A percentile compares a stretch with the other conserved stretches of the same genome.
Conservation (phyloP, 2,888 invertebrate species). For the Pyrgus malvae region DNA sequence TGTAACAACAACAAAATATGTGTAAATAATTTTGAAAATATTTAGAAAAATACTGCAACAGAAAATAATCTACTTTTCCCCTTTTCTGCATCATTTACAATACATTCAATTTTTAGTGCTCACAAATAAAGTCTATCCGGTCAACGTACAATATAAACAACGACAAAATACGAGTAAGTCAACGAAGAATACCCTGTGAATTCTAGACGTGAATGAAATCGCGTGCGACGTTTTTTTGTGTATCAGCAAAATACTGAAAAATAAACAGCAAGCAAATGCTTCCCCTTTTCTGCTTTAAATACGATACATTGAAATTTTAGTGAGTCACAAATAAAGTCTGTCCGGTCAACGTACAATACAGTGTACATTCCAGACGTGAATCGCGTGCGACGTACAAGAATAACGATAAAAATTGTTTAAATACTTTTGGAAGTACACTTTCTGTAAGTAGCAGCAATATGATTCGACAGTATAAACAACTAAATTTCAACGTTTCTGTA, state of each 20-base stretch:
- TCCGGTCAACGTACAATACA: constrained; percentile 41
- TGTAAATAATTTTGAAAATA: neutral
- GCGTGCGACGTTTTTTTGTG: constrained; percentile 11
- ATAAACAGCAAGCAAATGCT: too few species aligned
- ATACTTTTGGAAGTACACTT: neutral
- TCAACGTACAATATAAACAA: constrained; percentile 46
- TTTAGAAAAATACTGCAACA: too few species aligned
- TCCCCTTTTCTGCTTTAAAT: too few species aligned
- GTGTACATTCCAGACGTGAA: constrained; percentile 47
- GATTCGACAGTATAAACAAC: too few species aligned
- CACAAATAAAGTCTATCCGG: neutral
- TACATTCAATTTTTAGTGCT: neutral
- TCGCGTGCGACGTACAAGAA: constrained; percentile 7
- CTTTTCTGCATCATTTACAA: too few species aligned
- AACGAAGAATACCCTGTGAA: too few species aligned
- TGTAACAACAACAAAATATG: neutral
- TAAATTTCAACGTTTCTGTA: too few species aligned
- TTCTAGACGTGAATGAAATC: constrained; percentile 44
- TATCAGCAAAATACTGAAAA: too few species aligned
- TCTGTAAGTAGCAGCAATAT: too few species aligned
- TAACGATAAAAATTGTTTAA: neutral
- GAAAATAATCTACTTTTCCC: too few species aligned
- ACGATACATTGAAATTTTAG: neutral
- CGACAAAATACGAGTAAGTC: too few species aligned
- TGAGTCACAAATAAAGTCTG: neutral